Base-by-base conservation (phyloP, 2,113 vertebrate genomes). In the Clarias gariepinus region DNA sequence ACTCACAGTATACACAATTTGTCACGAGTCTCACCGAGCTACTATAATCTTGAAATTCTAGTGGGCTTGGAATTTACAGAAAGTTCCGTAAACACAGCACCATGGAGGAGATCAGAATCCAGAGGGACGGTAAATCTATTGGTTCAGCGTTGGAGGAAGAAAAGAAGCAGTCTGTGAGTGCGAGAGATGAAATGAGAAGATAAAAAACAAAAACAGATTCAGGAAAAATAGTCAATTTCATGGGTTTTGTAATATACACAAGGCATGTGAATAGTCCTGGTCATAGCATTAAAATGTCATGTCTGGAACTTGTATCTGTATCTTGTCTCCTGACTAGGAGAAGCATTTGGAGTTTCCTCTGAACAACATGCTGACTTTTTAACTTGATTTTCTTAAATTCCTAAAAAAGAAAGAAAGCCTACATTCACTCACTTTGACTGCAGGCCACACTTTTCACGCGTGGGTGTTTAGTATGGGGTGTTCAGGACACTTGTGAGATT, bases 121-220 rank as follows among this genome's bases (percentile, higher is more conserved):
- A 33, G 73, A 60, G 36, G 36, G n/a, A 53, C 19, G 36, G 58
- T 66, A 87, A 87, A 82, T 82, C 68, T 82, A 55, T 47, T 87
- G 36, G 68, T 68, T 82, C 53, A 60, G 16, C 58, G 55, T 41
- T 33, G 33, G 79, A 30, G 60, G 61, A 13, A 64, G 28, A 63
- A 60, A 57, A 21, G 41, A n/a, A 25, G 23, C 7, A n/a, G 61
- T 68, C 52, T 79, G 47, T 57, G 58, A 36, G 36, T n/a, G 52
- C 36, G 16, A 60, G 18, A 57, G 12, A 58, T 55, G 47, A 79
- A 58, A 9, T 52, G 85, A 86, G 66, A 73, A 71, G 25, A 71
- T 13, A 33, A n/a, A 57, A 58, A 86, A 68, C 81, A 47, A 81
- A 69, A 85, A 21, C 4, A 23, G 15, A 33, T 60, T 81, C 55